Evolutionary conservation across 1,140 invertebrate genomes (phyloP).

Genomic region (Apocrypta bakeri): DNA sequence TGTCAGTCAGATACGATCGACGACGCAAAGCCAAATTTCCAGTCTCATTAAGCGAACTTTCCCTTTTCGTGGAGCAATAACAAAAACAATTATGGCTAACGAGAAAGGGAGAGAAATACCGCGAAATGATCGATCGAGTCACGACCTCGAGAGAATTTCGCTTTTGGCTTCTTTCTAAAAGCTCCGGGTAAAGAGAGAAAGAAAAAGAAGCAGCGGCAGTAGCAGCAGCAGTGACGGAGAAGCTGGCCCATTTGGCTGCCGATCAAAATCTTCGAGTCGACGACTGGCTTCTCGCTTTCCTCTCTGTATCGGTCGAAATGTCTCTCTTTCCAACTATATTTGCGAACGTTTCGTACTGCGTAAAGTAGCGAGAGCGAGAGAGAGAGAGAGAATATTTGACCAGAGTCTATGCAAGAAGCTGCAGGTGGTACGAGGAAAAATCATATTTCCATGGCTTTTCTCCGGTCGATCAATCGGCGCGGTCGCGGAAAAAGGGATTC

Average conservation of each 20-base stretch:
- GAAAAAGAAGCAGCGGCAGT: neutral
- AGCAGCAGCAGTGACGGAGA: constrained; percentile 6
- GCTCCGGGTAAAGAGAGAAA: neutral
- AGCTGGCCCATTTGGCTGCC: constrained; percentile 57
- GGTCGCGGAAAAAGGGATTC: constrained; percentile 62
- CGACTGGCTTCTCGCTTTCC: neutral
- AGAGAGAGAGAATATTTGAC: too few species aligned
- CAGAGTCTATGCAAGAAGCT: too few species aligned
- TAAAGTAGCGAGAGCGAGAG: too few species aligned
- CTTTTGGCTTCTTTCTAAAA: neutral
- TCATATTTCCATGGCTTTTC: neutral
- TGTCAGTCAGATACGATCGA: neutral
- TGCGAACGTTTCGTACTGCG: neutral
- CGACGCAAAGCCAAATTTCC: neutral
- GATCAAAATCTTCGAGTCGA: constrained; percentile 54
- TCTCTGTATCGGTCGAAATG: neutral
- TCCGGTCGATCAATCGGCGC: constrained; percentile 53
- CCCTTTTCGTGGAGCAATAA: neutral
- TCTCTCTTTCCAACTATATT: neutral
- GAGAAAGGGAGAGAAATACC: neutral
- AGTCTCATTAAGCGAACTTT: neutral
- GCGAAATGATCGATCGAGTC: neutral
- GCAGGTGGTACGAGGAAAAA: neutral
- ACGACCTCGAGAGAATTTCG: neutral
- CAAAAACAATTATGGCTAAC: neutral